Conservation (phyloP, 2,797 vertebrate genomes). For the Eulemur rubriventer region DNA sequence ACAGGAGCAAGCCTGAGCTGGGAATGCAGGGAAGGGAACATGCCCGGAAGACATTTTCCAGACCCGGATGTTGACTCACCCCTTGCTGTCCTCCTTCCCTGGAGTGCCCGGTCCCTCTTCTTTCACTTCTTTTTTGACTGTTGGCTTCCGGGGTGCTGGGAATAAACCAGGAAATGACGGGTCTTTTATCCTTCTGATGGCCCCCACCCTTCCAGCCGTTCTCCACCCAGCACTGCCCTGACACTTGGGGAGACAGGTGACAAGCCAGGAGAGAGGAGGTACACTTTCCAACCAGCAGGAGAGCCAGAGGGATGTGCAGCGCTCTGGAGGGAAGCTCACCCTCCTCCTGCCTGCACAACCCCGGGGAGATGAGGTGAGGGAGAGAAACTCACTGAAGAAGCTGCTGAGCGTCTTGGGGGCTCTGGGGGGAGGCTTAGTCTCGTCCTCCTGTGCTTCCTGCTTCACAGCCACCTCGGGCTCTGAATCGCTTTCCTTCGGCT, state of each 20-base stretch:
- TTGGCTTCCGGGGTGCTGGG: constrained; percentile 89
- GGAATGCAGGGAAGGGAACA: not conserved
- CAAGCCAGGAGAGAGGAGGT: not conserved
- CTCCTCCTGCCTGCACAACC: fast-evolving
- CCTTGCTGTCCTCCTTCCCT: constrained; percentile 18
- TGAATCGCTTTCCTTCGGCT: not conserved
- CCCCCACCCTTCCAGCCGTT: not conserved
- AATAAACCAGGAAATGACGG: not conserved
- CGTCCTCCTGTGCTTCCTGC: constrained; percentile 64
- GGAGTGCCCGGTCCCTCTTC: not conserved
- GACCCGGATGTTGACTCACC: constrained; percentile 13
- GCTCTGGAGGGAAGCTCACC: not conserved
- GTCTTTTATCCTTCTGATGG: not conserved
- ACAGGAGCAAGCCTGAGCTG: not conserved
- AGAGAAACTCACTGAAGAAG: constrained; percentile 90
- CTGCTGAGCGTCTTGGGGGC: constrained; percentile 86
- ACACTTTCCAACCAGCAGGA: not conserved
- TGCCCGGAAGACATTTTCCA: not conserved
- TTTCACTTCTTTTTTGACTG: constrained; percentile 83
- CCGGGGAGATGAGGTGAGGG: fast-evolving
- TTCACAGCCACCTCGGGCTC: constrained; percentile 40
- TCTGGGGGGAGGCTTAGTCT: constrained; percentile 64
- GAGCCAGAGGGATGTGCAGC: fast-evolving
- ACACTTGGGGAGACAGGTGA: fast-evolving
- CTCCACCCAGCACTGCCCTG: not conserved